Evolutionary conservation across 2,113 vertebrate species (phyloP).

Genomic region (Ancistrus triradiatus): DNA sequence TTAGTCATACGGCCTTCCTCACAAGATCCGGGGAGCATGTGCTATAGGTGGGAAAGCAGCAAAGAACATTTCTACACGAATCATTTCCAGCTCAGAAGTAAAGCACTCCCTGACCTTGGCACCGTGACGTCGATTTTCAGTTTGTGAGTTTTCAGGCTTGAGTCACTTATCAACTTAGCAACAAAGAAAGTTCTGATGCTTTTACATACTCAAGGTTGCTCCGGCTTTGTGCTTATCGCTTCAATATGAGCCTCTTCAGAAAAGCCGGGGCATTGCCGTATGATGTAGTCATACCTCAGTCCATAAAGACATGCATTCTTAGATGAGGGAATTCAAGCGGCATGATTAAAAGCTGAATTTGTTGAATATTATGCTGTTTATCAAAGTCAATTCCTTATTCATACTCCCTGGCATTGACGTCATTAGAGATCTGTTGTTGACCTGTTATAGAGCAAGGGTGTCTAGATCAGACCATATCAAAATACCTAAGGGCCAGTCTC

Average conservation of each 20-base stretch:
- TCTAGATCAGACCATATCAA: too few relatives aligned
- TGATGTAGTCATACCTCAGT: too few relatives aligned
- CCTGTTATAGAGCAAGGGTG: too few relatives aligned
- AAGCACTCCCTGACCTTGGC: background rate
- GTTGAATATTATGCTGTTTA: too few relatives aligned
- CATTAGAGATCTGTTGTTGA: too few relatives aligned
- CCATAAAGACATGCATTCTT: too few relatives aligned
- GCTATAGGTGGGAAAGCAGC: background rate
- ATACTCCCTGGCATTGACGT: too few relatives aligned
- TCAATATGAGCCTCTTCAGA: background rate
- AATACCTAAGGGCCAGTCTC: too few relatives aligned
- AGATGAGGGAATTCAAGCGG: too few relatives aligned
- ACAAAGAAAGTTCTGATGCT: background rate
- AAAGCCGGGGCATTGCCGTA: too few relatives aligned
- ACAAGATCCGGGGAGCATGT: background rate
- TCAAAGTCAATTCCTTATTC: too few relatives aligned
- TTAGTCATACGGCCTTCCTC: conserved; percentile 12
- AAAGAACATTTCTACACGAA: background rate
- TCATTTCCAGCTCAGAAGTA: background rate
- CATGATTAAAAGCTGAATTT: too few relatives aligned
- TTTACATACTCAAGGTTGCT: conserved; percentile 9
- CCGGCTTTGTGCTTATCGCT: conserved; percentile 6
- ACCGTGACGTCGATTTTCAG: background rate
- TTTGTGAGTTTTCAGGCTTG: conserved; percentile 1
- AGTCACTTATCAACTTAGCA: conserved; percentile 7